Evolutionary conservation across 1,140 invertebrate species (phyloP).

Genomic region (Bombus impatiens): DNA sequence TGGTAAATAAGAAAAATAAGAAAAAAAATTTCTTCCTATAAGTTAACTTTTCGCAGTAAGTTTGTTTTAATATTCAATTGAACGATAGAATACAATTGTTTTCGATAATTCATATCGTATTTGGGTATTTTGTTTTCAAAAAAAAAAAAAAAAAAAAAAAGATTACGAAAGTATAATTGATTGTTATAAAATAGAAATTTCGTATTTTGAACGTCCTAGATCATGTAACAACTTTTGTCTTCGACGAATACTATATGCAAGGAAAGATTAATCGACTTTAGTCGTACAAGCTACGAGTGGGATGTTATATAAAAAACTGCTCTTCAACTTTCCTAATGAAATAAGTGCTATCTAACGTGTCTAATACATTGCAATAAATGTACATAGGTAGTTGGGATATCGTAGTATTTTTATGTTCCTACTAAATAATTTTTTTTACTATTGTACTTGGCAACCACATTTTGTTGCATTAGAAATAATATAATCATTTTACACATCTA

Average conservation of each 20-base stretch:
- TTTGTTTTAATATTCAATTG: no score
- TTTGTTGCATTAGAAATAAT: not conserved
- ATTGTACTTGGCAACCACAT: not conserved
- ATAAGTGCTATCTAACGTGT: slow-evolving; percentile 40
- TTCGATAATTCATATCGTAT: no score
- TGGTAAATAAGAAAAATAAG: no score
- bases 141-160: no score
- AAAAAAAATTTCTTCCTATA: no score
- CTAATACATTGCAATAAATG: slow-evolving; percentile 15
- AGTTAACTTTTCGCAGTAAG: no score
- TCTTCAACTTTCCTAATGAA: slow-evolving; percentile 37
- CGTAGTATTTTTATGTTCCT: not conserved
- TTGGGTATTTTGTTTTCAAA: not conserved
- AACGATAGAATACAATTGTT: no score
- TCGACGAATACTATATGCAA: not conserved
- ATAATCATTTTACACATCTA: not conserved
- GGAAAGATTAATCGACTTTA: slow-evolving; percentile 9
- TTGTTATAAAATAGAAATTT: no score
- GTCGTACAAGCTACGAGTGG: slow-evolving; percentile 15
- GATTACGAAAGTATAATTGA: no score
- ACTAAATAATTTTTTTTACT: not conserved
- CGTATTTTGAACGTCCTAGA: not conserved
- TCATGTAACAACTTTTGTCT: not conserved
- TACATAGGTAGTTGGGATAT: not conserved
- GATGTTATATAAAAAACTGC: slow-evolving; percentile 42